These are phyloP conservation scores for Chrysodeixis includens DNA, from an alignment of 2,888 invertebrate genomes.

Conservation along the genomic window DNA sequence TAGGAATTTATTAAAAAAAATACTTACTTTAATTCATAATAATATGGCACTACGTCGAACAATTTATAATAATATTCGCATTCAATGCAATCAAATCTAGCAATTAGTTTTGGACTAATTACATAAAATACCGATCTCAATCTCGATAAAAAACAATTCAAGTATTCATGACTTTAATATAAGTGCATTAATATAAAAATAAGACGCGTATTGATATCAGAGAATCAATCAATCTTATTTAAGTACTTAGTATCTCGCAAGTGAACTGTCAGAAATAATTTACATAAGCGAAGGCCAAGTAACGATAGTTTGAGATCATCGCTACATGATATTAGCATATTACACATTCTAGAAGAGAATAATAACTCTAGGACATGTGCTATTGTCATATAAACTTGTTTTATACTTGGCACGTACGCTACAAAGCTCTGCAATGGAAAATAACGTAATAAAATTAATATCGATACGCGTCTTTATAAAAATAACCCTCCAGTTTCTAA, in stretches of 20 bases:
- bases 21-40: neutral
- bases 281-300: slow-evolving; percentile 42
- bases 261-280: slow-evolving; percentile 18
- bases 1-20: slow-evolving; percentile 33
- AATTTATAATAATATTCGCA: slow-evolving; percentile 14
- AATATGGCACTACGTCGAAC: slow-evolving; percentile 29
- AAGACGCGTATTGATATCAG: slow-evolving; percentile 12
- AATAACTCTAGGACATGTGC: slow-evolving; percentile 31
- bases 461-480: slow-evolving; percentile 16
- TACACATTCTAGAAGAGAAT: slow-evolving; percentile 26
- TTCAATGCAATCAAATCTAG: slow-evolving; percentile 22
- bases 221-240: slow-evolving; percentile 12
- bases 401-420: slow-evolving; percentile 26
- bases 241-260: slow-evolving; percentile 21
- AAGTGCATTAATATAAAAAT: slow-evolving; percentile 15
- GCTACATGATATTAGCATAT: slow-evolving; percentile 45
- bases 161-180: slow-evolving; percentile 12
- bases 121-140: slow-evolving; percentile 17
- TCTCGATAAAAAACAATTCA: slow-evolving; percentile 17
- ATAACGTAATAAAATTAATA: too few relatives aligned
- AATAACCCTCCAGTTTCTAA: neutral
- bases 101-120: slow-evolving; percentile 20
- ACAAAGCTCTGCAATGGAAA: slow-evolving; percentile 14
- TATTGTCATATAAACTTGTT: slow-evolving; percentile 31
- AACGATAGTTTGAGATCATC: slow-evolving; percentile 39